A percentile compares a stretch with the other conserved stretches of the same genome.
phyloP scores from a whole-genome alignment of 2,113 vertebrate species.

The Microcebus tavaratra region DNA sequence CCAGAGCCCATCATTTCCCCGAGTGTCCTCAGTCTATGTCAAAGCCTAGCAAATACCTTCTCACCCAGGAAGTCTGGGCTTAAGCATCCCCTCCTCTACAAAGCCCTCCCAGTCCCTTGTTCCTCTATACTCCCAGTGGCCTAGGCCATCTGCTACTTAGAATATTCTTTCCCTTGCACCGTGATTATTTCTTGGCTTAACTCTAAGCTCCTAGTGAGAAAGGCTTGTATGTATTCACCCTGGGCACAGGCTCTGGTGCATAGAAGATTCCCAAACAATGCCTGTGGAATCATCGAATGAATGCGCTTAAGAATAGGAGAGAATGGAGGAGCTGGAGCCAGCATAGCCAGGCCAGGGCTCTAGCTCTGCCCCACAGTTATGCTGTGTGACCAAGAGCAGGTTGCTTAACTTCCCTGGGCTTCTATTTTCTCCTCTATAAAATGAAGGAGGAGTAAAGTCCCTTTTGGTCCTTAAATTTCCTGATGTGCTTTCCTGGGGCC shows the following conservation, averaged over 20 bases:
- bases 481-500: constrained; percentile 15
- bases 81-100: not conserved
- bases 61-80: not conserved
- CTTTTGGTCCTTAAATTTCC: constrained; percentile 53
- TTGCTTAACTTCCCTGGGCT: not conserved
- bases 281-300: not conserved
- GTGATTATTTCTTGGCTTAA: not conserved
- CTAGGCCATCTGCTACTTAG: not conserved
- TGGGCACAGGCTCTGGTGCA: not conserved
- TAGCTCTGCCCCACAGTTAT: not conserved
- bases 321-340: not conserved
- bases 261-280: not conserved
- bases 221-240: not conserved
- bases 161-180: not conserved
- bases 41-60: not conserved
- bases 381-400: not conserved
- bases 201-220: not conserved
- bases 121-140: not conserved
- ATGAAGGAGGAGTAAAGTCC: not conserved
- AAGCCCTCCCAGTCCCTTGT: not conserved
- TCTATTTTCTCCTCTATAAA: constrained; percentile 25
- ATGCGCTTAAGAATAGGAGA: not conserved
- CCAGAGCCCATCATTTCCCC: not conserved
- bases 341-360: not conserved
- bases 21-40: not conserved